These are phyloP conservation scores for Helicoverpa assulta DNA, from an alignment of 2,888 invertebrate genomes.

Conservation along the genomic window DNA sequence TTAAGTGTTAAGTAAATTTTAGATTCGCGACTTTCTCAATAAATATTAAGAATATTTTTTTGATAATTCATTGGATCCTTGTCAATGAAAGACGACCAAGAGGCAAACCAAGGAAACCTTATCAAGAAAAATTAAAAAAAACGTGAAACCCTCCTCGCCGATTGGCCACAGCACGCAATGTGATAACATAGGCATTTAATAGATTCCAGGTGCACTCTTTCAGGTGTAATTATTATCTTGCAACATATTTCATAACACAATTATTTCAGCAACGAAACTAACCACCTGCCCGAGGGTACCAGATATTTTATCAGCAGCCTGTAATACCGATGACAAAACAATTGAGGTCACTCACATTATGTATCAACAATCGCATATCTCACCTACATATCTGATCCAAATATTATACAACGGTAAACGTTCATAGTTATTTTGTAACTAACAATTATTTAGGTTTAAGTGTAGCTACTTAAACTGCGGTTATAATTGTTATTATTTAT, in stretches of 20 bases:
- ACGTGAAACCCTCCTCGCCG: too few relatives aligned
- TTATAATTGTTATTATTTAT: conserved; percentile 20
- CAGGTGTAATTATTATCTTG: not conserved
- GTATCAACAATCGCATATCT: conserved; percentile 57
- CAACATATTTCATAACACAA: not conserved
- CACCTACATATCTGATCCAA: conserved; percentile 58
- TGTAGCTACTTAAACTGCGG: conserved; percentile 47
- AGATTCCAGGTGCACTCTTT: not conserved
- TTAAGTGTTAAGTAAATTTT: too few relatives aligned
- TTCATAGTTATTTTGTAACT: conserved; percentile 50
- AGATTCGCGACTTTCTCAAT: too few relatives aligned
- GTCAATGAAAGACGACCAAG: too few relatives aligned
- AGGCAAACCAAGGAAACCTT: too few relatives aligned
- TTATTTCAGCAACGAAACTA: conserved; percentile 10
- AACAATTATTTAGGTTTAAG: conserved; percentile 45
- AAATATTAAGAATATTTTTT: too few relatives aligned
- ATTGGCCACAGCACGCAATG: too few relatives aligned
- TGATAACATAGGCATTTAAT: too few relatives aligned
- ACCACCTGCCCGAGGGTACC: conserved; percentile 22
- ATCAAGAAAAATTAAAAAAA: too few relatives aligned
- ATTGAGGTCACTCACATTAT: conserved; percentile 40
- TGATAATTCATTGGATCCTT: too few relatives aligned
- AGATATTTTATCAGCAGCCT: conserved; percentile 16
- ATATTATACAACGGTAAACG: conserved; percentile 54
- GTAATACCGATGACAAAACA: conserved; percentile 37